phyloP scores from a whole-genome alignment of 2,797 vertebrate species.

The Siniperca undulata region DNA sequence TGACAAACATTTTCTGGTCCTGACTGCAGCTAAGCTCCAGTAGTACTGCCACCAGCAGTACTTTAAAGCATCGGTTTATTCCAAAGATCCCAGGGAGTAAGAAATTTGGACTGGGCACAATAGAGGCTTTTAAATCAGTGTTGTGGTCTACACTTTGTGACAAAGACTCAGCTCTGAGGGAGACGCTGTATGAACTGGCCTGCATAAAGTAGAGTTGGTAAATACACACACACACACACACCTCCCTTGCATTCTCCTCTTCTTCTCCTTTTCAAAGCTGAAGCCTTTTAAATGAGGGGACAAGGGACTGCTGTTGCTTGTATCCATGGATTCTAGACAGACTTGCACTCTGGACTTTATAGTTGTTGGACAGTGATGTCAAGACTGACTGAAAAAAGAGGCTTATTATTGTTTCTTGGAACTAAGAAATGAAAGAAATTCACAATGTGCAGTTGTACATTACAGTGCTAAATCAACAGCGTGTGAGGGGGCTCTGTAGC shows the following conservation, averaged over 20 bases:
- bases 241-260: slow-evolving; percentile 14
- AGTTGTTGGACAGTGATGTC: slow-evolving; percentile 38
- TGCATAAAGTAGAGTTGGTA: slow-evolving; percentile 13
- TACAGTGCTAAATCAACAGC: not conserved
- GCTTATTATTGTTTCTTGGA: slow-evolving; percentile 41
- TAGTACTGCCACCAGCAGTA: not conserved
- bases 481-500: not conserved
- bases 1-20: slow-evolving; percentile 79
- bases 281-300: slow-evolving; percentile 54
- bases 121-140: slow-evolving; percentile 53
- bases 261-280: slow-evolving; percentile 53
- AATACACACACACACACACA: slow-evolving; percentile 2
- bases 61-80: not conserved
- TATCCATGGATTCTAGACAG: slow-evolving; percentile 81
- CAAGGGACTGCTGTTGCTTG: slow-evolving; percentile 58
- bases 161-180: slow-evolving; percentile 43
- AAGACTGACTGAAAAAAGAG: slow-evolving; percentile 2
- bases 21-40: slow-evolving; percentile 11
- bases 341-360: slow-evolving; percentile 60
- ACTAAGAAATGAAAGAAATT: not conserved
- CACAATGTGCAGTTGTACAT: not conserved
- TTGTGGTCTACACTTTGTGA: slow-evolving; percentile 57
- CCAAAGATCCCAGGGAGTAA: slow-evolving; percentile 3
- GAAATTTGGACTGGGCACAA: slow-evolving; percentile 39
- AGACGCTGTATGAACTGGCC: not conserved